Conservation (phyloP, 2,888 invertebrate genomes). For the Pammene aurita region DNA sequence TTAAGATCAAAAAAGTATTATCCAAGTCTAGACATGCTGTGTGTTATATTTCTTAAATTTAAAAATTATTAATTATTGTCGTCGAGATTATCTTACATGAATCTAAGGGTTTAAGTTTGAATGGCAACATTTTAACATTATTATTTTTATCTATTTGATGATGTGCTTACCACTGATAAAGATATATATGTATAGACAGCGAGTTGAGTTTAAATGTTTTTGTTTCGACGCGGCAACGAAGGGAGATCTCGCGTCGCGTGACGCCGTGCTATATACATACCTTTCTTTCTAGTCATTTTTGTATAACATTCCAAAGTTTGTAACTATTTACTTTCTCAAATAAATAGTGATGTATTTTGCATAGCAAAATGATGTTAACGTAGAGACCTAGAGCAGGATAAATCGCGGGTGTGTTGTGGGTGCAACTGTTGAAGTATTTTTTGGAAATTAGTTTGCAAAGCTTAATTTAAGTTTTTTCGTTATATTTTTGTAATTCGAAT, state of each 20-base stretch:
- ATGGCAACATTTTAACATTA: constrained; percentile 53
- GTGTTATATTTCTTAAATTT: constrained; percentile 74
- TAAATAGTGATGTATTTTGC: constrained; percentile 79
- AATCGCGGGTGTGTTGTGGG: constrained; percentile 62
- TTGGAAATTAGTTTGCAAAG: constrained; percentile 55
- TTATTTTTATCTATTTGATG: constrained; percentile 55
- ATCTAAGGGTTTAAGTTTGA: constrained; percentile 48
- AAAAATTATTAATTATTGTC: constrained; percentile 62
- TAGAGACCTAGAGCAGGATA: constrained; percentile 67
- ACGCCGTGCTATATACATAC: constrained; percentile 52
- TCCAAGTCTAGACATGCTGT: constrained; percentile 80
- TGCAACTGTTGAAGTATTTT: constrained; percentile 52
- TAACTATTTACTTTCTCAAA: constrained; percentile 68
- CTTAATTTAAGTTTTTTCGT: constrained; percentile 58
- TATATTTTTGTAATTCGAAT: constrained; percentile 72
- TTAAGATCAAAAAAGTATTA: constrained; percentile 81
- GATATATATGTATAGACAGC: constrained; percentile 17
- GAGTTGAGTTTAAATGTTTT: constrained; percentile 25
- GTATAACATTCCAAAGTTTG: constrained; percentile 78
- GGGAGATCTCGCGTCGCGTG: constrained; percentile 67
- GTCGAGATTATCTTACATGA: constrained; percentile 55
- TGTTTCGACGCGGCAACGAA: constrained; percentile 49
- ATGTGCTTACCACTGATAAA: constrained; percentile 51
- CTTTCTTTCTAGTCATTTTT: constrained; percentile 78
- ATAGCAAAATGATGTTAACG: constrained; percentile 79